Conservation (phyloP, 2,797 vertebrate species). For the Rhinatrema bivittatum region DNA sequence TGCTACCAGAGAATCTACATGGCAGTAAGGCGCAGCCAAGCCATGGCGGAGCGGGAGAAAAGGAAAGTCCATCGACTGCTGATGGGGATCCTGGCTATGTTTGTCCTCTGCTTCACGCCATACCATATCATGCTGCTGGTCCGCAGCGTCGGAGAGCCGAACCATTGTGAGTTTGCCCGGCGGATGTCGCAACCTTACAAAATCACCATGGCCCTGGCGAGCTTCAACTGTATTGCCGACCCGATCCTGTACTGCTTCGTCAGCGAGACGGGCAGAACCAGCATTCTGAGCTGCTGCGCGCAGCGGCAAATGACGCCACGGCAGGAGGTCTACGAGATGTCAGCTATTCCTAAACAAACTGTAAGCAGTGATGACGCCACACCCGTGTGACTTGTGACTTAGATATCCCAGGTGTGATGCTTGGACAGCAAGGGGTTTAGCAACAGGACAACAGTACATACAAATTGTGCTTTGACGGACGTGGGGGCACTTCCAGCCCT, state of each 20-base stretch:
- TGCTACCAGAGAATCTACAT: conserved; percentile 62
- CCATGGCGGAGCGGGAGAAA: conserved; percentile 63
- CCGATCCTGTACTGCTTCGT: conserved; percentile 84
- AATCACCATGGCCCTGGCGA: conserved; percentile 60
- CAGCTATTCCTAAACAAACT: neutral
- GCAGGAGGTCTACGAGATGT: neutral
- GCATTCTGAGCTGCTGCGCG: conserved; percentile 38
- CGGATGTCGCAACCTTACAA: conserved; percentile 56
- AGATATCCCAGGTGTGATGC: no score
- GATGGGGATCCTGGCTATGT: conserved; percentile 57
- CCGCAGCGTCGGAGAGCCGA: conserved; percentile 40
- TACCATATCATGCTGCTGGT: conserved; percentile 68
- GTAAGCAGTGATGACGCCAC: no score
- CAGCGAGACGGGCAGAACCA: conserved; percentile 59
- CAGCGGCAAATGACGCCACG: neutral
- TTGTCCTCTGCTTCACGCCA: conserved; percentile 74
- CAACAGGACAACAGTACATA: no score
- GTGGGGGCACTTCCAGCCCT: no score
- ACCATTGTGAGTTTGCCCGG: neutral
- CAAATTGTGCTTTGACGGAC: no score
- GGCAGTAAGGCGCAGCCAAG: conserved; percentile 65
- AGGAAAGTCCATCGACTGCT: conserved; percentile 63
- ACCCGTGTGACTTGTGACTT: no score
- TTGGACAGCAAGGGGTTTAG: no score
- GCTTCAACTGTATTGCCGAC: conserved; percentile 74